These are phyloP conservation scores for Rynchops niger DNA, from an alignment of 2,113 vertebrate species.

Conservation along the genomic window DNA sequence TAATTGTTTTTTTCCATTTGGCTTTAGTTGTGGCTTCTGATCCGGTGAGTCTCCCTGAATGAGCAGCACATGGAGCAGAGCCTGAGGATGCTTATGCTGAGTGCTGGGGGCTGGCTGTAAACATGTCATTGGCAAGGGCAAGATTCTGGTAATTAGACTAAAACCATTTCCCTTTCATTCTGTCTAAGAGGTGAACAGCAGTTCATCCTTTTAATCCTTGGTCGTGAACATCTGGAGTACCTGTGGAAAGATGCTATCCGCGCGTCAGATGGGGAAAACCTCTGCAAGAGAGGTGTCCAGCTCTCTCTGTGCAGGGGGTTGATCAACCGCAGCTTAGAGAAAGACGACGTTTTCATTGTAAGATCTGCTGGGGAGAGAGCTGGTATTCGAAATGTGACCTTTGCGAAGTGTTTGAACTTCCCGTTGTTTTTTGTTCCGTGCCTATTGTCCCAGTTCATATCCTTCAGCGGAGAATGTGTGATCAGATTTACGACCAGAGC, in stretches of 20 bases:
- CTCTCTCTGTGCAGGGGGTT: neutral
- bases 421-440: neutral
- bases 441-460: neutral
- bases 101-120: neutral
- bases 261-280: neutral
- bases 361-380: neutral
- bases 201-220: neutral
- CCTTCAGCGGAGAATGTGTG: neutral
- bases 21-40: neutral
- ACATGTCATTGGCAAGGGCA: neutral
- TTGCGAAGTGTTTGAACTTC: neutral
- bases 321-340: neutral
- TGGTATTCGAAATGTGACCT: neutral
- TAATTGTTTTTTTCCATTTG: neutral
- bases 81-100: neutral
- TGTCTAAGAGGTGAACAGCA: neutral
- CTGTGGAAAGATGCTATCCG: neutral
- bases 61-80: neutral
- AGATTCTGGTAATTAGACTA: neutral
- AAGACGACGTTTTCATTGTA: neutral
- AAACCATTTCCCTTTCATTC: neutral
- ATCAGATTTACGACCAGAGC: constrained; percentile 4
- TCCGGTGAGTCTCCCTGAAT: neutral
- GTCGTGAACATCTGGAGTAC: neutral
- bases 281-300: neutral